Conservation (phyloP, 2,888 invertebrate species). For the Pinctada fucata region DNA sequence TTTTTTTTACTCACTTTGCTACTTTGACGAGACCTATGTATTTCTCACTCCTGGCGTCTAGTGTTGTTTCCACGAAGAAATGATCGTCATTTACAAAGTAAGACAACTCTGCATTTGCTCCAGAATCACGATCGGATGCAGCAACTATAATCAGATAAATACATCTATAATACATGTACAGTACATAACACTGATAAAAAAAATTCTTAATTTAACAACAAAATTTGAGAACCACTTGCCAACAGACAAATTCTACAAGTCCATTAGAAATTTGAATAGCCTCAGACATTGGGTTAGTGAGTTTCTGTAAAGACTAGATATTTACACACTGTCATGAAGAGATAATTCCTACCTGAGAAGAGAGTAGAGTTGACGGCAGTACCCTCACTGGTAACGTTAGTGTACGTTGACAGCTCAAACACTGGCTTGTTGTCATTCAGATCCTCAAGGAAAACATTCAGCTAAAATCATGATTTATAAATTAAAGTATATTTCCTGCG, state of each 20-base stretch:
- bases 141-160: slow-evolving; percentile 80
- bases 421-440: slow-evolving; percentile 96
- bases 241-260: too few relatives aligned
- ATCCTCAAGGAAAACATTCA: slow-evolving; percentile 92
- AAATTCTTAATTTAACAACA: too few relatives aligned
- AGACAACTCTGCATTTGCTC: slow-evolving; percentile 82
- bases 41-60: slow-evolving; percentile 45
- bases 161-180: too few relatives aligned
- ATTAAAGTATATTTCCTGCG: not conserved
- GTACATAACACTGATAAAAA: too few relatives aligned
- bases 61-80: slow-evolving; percentile 67
- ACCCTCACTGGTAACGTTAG: slow-evolving; percentile 57
- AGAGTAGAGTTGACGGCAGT: slow-evolving; percentile 54
- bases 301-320: too few relatives aligned
- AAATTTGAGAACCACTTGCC: too few relatives aligned
- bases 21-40: slow-evolving; percentile 68
- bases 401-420: slow-evolving; percentile 65
- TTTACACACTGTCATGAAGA: too few relatives aligned
- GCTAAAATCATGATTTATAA: slow-evolving; percentile 49
- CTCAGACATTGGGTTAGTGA: too few relatives aligned
- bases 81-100: slow-evolving; percentile 69
- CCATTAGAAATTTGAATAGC: too few relatives aligned
- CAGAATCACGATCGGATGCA: slow-evolving; percentile 96
- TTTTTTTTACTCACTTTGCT: slow-evolving; percentile 52
- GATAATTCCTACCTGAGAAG: slow-evolving; percentile 42